A percentile compares a stretch with the other conserved stretches of the same genome.
phyloP scores from a whole-genome alignment of 2,888 invertebrate species.

The Eutolmus rufibarbis region DNA sequence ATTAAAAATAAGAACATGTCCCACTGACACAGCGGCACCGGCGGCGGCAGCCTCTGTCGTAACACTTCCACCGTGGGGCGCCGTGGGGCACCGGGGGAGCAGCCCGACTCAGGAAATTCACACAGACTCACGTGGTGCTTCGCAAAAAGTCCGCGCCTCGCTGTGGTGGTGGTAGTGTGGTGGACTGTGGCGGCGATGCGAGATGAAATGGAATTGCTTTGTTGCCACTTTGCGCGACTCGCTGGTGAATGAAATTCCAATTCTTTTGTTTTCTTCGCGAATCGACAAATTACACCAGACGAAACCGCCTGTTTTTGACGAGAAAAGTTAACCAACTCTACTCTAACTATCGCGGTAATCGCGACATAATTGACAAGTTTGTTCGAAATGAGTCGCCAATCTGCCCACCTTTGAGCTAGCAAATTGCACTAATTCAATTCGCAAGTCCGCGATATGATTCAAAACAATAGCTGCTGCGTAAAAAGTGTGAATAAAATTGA shows the following conservation, averaged over 20 bases:
- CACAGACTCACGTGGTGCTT: background rate
- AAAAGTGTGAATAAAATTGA: background rate
- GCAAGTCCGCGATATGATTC: background rate
- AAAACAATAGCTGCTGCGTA: background rate
- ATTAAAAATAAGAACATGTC: slow-evolving; percentile 17
- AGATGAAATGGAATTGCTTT: slow-evolving; percentile 26
- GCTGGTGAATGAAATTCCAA: background rate
- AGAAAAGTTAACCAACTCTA: background rate
- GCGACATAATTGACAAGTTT: background rate
- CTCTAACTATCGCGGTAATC: background rate
- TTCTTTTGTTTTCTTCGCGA: background rate
- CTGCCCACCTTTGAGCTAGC: background rate
- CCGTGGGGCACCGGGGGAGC: background rate
- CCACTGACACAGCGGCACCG: slow-evolving; percentile 31
- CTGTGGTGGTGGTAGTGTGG: background rate
- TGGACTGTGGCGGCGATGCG: background rate
- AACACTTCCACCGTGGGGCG: background rate
- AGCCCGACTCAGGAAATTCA: background rate
- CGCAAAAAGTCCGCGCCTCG: background rate
- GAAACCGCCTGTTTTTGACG: background rate
- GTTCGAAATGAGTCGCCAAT: background rate
- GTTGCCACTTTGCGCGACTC: slow-evolving; percentile 5
- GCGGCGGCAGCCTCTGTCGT: background rate
- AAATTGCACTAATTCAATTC: background rate
- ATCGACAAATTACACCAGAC: background rate